These are phyloP conservation scores for Meriones unguiculatus DNA, from an alignment of 2,113 vertebrate genomes.

Conservation along the genomic window DNA sequence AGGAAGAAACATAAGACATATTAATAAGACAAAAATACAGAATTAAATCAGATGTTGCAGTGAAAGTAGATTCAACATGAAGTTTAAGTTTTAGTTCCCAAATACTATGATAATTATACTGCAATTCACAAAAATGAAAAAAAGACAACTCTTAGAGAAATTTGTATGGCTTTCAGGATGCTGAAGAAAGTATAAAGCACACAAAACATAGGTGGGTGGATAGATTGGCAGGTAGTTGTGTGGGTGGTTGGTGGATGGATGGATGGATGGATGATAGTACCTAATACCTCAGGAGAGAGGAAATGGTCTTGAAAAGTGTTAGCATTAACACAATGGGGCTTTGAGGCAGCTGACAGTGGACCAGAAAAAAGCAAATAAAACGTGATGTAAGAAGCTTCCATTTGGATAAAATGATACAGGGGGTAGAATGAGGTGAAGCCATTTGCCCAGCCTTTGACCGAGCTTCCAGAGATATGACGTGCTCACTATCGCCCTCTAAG, in stretches of 20 bases:
- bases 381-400: background rate
- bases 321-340: background rate
- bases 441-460: too few relatives aligned
- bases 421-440: too few relatives aligned
- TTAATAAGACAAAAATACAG: background rate
- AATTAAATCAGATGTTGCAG: background rate
- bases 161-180: background rate
- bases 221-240: background rate
- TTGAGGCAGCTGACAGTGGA: background rate
- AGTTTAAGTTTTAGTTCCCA: background rate
- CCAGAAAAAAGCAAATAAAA: background rate
- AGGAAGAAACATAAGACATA: background rate
- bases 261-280: too few relatives aligned
- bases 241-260: background rate
- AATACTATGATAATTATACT: too few relatives aligned
- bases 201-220: background rate
- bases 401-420: too few relatives aligned
- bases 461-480: constrained; percentile 40
- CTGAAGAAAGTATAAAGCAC: background rate
- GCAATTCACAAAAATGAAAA: background rate
- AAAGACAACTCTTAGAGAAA: background rate
- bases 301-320: background rate
- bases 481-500: constrained; percentile 42
- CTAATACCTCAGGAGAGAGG: background rate
- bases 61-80: background rate